Percentiles rank a stretch among this genome's conserved stretches.
Conservation (phyloP, 2,888 invertebrate species). For the Diarsia rubi region DNA sequence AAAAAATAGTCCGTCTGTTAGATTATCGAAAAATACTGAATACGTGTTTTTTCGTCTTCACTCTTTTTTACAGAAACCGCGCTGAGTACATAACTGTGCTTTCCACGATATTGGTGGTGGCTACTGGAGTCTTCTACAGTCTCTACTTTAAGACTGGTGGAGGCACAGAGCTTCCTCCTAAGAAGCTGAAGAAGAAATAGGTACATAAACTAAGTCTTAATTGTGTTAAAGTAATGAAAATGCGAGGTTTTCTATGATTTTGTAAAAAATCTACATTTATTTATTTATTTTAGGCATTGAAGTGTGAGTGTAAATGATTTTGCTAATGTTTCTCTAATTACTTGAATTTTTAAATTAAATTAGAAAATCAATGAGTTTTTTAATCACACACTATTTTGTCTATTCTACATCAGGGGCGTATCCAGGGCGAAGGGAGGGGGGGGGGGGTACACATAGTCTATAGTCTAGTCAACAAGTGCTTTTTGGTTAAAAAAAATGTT, state of each 20-base stretch:
- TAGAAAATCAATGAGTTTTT: not conserved
- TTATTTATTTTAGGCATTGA: not conserved
- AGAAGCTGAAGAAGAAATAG: constrained; percentile 76
- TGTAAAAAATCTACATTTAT: not conserved
- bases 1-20: no score
- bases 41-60: no score
- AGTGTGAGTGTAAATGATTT: not conserved
- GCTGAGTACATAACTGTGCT: constrained; percentile 92
- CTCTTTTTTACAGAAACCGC: constrained; percentile 87
- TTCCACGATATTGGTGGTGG: constrained; percentile 89
- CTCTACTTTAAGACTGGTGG: constrained; percentile 85
- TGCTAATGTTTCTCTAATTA: constrained; percentile 1
- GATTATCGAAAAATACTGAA: no score
- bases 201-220: constrained; percentile 47
- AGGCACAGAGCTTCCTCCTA: constrained; percentile 59
- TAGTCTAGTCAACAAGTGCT: no score
- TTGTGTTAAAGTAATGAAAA: not conserved
- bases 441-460: no score
- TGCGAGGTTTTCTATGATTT: not conserved
- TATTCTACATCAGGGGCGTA: no score
- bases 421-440: no score
- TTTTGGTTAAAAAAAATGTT: no score
- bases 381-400: not conserved
- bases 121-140: constrained; percentile 90
- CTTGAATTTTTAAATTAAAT: not conserved